A percentile compares a stretch with the other conserved stretches of the same genome.
Conservation (phyloP, 2,888 invertebrate species). For the Diadegma fenestrale region DNA sequence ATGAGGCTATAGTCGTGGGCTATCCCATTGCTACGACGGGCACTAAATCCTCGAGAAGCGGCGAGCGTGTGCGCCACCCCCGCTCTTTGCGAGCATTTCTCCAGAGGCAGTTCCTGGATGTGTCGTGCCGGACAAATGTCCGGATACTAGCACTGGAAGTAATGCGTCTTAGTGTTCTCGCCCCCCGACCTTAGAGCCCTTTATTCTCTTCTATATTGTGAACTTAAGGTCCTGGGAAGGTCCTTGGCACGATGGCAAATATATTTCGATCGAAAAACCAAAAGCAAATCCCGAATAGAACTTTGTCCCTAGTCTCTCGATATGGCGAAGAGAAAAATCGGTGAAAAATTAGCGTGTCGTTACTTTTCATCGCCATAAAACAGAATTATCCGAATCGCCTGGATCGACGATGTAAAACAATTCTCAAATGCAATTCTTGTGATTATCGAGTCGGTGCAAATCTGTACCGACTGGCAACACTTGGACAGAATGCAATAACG, state of each 20-base stretch:
- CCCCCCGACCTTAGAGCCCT: conserved; percentile 62
- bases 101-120: conserved; percentile 80
- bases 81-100: conserved; percentile 67
- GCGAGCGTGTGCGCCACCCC: conserved; percentile 63
- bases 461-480: conserved; percentile 17
- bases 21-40: conserved; percentile 66
- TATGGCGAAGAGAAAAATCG: too few relatives aligned
- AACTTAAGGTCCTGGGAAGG: conserved; percentile 34
- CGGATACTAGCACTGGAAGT: conserved; percentile 84
- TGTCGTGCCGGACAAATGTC: conserved; percentile 84
- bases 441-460: neutral
- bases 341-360: too few relatives aligned
- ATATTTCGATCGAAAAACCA: conserved; percentile 6
- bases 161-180: conserved; percentile 81
- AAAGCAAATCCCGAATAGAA: neutral
- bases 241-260: neutral
- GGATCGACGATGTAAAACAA: neutral
- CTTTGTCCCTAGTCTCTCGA: too few relatives aligned
- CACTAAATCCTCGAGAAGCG: conserved; percentile 79
- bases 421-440: neutral
- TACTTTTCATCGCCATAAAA: neutral
- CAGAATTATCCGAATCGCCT: neutral
- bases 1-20: conserved; percentile 51
- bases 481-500: conserved; percentile 7
- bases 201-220: conserved; percentile 16